Evolutionary conservation across 2,888 invertebrate genomes (phyloP).

Genomic region (Phyllotreta striolata): DNA sequence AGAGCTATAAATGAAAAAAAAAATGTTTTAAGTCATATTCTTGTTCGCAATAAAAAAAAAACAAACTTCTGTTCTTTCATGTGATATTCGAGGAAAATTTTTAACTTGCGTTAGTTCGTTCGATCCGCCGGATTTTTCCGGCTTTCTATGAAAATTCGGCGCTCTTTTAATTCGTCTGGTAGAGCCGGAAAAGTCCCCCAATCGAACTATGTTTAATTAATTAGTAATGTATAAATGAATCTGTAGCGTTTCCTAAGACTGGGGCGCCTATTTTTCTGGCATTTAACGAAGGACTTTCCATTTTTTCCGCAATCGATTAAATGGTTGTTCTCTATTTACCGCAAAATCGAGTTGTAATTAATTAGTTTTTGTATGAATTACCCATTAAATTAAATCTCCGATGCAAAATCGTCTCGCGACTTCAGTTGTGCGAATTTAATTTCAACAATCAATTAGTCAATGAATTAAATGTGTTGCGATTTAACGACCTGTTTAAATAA

Average conservation of each 20-base stretch:
- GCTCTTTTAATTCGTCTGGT: too few relatives aligned
- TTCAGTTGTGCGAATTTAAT: neutral
- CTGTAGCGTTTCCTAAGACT: conserved; percentile 42
- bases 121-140: conserved; percentile 15
- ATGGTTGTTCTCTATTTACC: conserved; percentile 48
- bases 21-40: conserved; percentile 42
- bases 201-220: conserved; percentile 29
- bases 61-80: conserved; percentile 58
- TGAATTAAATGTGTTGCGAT: too few relatives aligned
- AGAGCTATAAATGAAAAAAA: conserved; percentile 39
- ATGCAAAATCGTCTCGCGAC: conserved; percentile 26
- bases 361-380: conserved; percentile 8
- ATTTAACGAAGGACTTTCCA: conserved; percentile 42
- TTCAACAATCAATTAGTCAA: too few relatives aligned
- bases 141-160: too few relatives aligned
- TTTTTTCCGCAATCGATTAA: conserved; percentile 41
- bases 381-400: neutral
- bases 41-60: conserved; percentile 66
- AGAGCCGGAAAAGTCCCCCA: neutral
- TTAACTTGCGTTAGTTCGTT: conserved; percentile 32
- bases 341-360: conserved; percentile 45
- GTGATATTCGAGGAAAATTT: conserved; percentile 48
- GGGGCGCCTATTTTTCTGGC: conserved; percentile 45
- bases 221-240: conserved; percentile 50
- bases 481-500: too few relatives aligned